A percentile compares a stretch with the other conserved stretches of the same genome.
Evolutionary conservation across 35 echinoderm and acorn worm genomes (phyloP).

Genomic region (Hemicentrotus pulcherrimus): DNA sequence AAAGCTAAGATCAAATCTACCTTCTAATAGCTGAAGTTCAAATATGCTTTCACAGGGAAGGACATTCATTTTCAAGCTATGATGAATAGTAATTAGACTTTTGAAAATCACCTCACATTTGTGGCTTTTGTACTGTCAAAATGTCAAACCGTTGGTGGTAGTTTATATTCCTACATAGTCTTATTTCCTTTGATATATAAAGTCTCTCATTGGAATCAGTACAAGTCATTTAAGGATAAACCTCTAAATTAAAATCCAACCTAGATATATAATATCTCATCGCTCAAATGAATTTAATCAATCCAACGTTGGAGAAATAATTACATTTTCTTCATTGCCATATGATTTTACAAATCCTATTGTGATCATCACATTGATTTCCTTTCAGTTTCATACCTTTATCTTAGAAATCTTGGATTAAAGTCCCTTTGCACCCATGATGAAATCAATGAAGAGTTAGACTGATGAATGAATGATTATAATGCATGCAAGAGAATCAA

Average conservation of each 20-base stretch:
- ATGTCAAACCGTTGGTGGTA: neutral
- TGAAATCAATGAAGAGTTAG: neutral
- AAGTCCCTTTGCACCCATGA: neutral
- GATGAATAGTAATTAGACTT: neutral
- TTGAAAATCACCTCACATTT: neutral
- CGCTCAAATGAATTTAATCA: too few relatives aligned
- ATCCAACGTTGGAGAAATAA: neutral
- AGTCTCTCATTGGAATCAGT: too few relatives aligned
- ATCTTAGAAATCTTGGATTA: neutral
- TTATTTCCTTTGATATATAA: too few relatives aligned
- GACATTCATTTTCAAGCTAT: too few relatives aligned
- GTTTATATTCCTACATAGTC: neutral
- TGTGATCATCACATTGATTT: neutral
- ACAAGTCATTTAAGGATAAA: too few relatives aligned
- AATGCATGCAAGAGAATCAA: neutral
- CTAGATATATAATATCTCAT: too few relatives aligned
- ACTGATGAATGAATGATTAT: neutral
- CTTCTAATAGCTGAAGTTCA: too few relatives aligned
- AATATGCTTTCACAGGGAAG: too few relatives aligned
- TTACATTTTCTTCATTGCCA: neutral
- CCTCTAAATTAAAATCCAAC: too few relatives aligned
- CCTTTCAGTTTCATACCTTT: neutral
- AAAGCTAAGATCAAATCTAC: too few relatives aligned
- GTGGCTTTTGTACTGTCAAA: neutral
- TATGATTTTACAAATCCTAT: too few relatives aligned